A percentile compares a stretch with the other conserved stretches of the same genome.
Evolutionary conservation across 2,797 vertebrate species (phyloP).

Genomic region (Urophycis tenuis): DNA sequence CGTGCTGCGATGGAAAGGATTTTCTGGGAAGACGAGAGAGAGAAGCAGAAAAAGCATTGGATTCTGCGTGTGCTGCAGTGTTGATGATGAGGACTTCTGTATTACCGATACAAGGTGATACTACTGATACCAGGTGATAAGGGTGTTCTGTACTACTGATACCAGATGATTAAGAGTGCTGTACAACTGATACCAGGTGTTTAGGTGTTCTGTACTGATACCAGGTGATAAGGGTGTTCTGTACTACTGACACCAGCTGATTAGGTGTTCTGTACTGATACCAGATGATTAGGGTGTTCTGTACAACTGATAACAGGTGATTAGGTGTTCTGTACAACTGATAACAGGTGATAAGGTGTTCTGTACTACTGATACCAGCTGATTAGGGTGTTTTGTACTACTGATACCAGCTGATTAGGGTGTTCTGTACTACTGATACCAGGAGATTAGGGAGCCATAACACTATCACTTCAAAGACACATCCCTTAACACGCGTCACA

Average conservation of each 20-base stretch:
- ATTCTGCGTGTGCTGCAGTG: neutral
- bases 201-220: no score
- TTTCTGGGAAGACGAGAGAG: slow-evolving; percentile 76
- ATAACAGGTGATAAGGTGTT: no score
- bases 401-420: no score
- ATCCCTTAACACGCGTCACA: slow-evolving; percentile 3
- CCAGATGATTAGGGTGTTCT: neutral
- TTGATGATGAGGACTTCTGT: neutral
- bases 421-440: no score
- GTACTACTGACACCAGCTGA: no score
- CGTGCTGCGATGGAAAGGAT: slow-evolving; percentile 96
- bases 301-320: no score
- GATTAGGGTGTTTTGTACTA: no score
- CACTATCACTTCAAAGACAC: neutral
- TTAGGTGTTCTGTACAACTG: no score
- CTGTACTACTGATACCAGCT: no score
- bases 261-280: no score
- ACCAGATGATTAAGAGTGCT: neutral
- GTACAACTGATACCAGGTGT: neutral
- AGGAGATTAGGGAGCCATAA: no score
- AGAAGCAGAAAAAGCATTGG: neutral
- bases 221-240: neutral
- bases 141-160: no score
- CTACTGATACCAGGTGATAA: neutral
- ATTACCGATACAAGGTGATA: neutral